These are phyloP conservation scores for Exaiptasia diaphana DNA, from an alignment of 64 coral and sea anemone species.

Conservation along the genomic window DNA sequence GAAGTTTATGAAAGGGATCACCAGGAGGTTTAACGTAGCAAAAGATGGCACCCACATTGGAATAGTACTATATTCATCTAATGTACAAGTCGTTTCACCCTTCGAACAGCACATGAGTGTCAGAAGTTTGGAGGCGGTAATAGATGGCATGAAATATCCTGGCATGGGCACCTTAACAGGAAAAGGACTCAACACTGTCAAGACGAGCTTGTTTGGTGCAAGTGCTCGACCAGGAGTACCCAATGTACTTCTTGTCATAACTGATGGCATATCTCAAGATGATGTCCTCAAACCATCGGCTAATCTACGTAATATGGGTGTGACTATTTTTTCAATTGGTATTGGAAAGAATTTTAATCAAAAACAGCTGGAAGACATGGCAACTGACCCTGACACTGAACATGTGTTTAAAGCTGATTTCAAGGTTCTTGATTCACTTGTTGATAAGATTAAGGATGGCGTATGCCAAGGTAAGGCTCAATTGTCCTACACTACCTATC, in stretches of 20 bases:
- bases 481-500: too few relatives aligned
- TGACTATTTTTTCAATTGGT: conserved; percentile 51
- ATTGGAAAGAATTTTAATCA: conserved; percentile 31
- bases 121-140: neutral
- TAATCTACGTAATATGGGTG: conserved; percentile 44
- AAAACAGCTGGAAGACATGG: conserved; percentile 42
- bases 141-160: conserved; percentile 63
- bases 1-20: conserved; percentile 55
- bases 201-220: conserved; percentile 34
- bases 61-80: conserved; percentile 58
- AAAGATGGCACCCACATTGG: conserved; percentile 59
- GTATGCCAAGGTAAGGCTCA: conserved; percentile 45
- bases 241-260: conserved; percentile 58
- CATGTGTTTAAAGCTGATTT: conserved; percentile 60
- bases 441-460: conserved; percentile 52
- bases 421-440: conserved; percentile 15
- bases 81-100: conserved; percentile 11
- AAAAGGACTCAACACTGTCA: conserved; percentile 27
- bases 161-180: conserved; percentile 45
- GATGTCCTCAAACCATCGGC: conserved; percentile 29
- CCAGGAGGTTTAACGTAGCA: conserved; percentile 49
- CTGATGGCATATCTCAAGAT: conserved; percentile 51
- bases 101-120: conserved; percentile 62
- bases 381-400: conserved; percentile 49
- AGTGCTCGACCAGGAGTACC: conserved; percentile 57